A percentile compares a stretch with the other conserved stretches of the same genome.
phyloP scores from a whole-genome alignment of 2,888 invertebrate genomes.

The Troides helena region DNA sequence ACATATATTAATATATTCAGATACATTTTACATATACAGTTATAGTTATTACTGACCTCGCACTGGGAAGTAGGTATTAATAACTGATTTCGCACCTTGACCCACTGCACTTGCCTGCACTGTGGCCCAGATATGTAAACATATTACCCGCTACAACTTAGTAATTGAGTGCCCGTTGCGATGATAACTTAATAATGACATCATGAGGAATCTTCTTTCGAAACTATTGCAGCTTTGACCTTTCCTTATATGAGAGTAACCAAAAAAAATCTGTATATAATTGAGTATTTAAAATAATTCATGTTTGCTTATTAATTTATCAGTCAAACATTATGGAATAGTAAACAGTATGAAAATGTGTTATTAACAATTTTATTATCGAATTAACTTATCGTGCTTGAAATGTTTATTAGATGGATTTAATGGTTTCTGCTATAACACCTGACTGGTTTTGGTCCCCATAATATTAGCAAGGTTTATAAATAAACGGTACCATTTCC shows the following conservation, averaged over 20 bases:
- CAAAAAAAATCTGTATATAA: too few relatives aligned
- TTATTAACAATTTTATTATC: too few relatives aligned
- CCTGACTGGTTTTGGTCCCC: background rate
- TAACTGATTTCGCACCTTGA: conserved; percentile 47
- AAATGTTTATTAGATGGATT: too few relatives aligned
- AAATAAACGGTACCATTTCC: conserved; percentile 33
- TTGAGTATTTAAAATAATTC: too few relatives aligned
- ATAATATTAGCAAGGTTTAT: background rate
- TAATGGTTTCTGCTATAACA: too few relatives aligned
- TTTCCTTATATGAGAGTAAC: background rate
- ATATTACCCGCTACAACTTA: conserved; percentile 13
- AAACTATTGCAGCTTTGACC: conserved; percentile 11
- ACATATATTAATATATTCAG: too few relatives aligned
- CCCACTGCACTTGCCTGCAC: conserved; percentile 32
- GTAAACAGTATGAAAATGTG: too few relatives aligned
- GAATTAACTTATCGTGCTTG: too few relatives aligned
- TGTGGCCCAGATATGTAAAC: conserved; percentile 24
- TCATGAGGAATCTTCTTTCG: background rate
- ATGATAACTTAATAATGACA: conserved; percentile 11
- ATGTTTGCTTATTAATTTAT: too few relatives aligned
- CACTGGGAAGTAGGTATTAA: conserved; percentile 31
- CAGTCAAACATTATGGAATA: too few relatives aligned
- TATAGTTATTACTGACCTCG: background rate
- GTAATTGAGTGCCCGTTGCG: conserved; percentile 17
- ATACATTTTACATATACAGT: too few relatives aligned